Conservation (phyloP, 2,113 vertebrate genomes). For the Paradisaea rubra region DNA sequence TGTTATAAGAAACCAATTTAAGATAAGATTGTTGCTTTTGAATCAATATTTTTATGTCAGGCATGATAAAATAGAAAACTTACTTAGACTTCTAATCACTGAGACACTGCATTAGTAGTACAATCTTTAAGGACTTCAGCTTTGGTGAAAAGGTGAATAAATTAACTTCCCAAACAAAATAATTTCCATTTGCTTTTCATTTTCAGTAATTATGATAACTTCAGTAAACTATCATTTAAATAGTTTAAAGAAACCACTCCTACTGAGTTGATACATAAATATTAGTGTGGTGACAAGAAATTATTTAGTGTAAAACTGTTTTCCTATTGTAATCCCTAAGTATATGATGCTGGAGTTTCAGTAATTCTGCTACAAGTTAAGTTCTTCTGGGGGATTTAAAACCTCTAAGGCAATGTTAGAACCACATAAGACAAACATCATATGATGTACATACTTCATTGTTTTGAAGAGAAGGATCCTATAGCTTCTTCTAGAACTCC, state of each 20-base stretch:
- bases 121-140: not conserved
- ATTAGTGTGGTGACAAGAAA: not conserved
- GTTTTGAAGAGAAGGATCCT: not conserved
- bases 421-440: not conserved
- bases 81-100: not conserved
- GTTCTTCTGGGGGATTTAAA: not conserved
- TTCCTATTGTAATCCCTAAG: not conserved
- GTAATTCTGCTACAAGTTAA: not conserved
- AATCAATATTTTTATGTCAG: conserved; percentile 16
- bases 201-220: not conserved
- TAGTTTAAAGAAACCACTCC: not conserved
- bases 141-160: not conserved
- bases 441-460: not conserved
- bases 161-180: not conserved
- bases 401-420: not conserved
- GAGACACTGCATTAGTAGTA: not conserved
- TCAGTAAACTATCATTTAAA: not conserved
- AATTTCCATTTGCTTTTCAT: not conserved
- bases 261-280: not conserved
- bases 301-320: not conserved
- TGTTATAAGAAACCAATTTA: not conserved
- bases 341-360: not conserved
- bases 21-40: not conserved
- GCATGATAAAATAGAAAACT: not conserved
- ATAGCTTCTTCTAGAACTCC: not conserved